Evolutionary conservation across 2,797 vertebrate genomes (phyloP).

Genomic region (Melanitta fusca): DNA sequence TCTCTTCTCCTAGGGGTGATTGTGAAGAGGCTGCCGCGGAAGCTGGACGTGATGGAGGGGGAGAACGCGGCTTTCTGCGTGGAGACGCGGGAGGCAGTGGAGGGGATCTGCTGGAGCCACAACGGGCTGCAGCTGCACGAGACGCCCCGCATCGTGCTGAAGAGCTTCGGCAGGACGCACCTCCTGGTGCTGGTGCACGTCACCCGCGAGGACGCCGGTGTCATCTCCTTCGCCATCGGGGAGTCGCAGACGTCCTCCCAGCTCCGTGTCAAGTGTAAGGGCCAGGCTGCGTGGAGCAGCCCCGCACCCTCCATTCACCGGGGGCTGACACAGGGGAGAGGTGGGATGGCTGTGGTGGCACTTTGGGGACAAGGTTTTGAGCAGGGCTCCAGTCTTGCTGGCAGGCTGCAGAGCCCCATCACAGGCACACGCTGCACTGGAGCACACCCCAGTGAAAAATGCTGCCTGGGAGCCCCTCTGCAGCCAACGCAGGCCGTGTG

Average conservation of each 20-base stretch:
- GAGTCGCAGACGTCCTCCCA: slow-evolving; percentile 93
- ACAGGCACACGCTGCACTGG: not conserved
- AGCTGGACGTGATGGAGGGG: slow-evolving; percentile 94
- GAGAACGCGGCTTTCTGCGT: slow-evolving; percentile 97
- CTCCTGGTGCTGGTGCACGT: slow-evolving; percentile 95
- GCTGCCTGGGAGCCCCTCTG: rapidly evolving
- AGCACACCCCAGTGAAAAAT: not conserved
- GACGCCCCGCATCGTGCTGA: slow-evolving; percentile 89
- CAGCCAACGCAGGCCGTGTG: not conserved
- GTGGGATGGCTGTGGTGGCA: rapidly evolving
- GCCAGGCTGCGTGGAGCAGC: not conserved
- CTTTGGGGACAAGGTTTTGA: not conserved
- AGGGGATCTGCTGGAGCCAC: slow-evolving; percentile 91
- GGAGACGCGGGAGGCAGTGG: slow-evolving; percentile 90
- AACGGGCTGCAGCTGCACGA: slow-evolving; percentile 88
- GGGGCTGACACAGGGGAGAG: not conserved
- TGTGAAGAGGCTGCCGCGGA: slow-evolving; percentile 91
- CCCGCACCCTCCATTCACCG: not conserved
- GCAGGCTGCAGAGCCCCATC: not conserved
- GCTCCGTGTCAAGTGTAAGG: slow-evolving; percentile 93
- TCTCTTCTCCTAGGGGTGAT: slow-evolving; percentile 85
- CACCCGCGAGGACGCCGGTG: slow-evolving; percentile 90
- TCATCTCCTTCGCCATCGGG: slow-evolving; percentile 89
- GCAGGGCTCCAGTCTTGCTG: not conserved
- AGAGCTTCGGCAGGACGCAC: slow-evolving; percentile 94